Evolutionary conservation across 2,113 vertebrate species (phyloP).

Genomic region (Chloroceryle aenea): DNA sequence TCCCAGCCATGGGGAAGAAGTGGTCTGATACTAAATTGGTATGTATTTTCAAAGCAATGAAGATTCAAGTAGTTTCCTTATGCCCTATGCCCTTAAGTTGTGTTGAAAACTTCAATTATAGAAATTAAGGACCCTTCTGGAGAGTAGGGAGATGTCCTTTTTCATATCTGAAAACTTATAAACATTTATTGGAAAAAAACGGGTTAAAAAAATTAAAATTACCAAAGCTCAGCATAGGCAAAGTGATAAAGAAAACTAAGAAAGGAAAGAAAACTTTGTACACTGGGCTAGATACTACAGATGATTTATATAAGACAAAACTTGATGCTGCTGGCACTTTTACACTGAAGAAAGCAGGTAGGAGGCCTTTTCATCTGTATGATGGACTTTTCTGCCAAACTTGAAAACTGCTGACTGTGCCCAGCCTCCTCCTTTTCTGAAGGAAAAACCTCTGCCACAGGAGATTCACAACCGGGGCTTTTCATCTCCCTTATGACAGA

Average conservation of each 20-base stretch:
- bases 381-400: neutral
- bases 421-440: neutral
- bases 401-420: neutral
- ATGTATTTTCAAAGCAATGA: neutral
- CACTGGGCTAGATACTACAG: neutral
- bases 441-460: neutral
- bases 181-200: neutral
- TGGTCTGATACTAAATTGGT: neutral
- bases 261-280: neutral
- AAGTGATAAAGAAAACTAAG: neutral
- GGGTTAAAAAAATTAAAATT: neutral
- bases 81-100: neutral
- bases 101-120: neutral
- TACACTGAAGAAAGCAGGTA: neutral
- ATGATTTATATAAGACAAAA: neutral
- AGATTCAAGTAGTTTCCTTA: neutral
- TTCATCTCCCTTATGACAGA: neutral
- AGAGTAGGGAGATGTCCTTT: neutral
- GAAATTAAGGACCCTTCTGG: neutral
- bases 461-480: neutral
- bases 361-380: neutral
- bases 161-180: neutral
- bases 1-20: neutral
- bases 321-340: neutral
- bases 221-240: neutral